Percentiles rank a stretch among this genome's conserved stretches.
phyloP scores from a whole-genome alignment of 1,140 invertebrate genomes.

The Glomeris maerens region DNA sequence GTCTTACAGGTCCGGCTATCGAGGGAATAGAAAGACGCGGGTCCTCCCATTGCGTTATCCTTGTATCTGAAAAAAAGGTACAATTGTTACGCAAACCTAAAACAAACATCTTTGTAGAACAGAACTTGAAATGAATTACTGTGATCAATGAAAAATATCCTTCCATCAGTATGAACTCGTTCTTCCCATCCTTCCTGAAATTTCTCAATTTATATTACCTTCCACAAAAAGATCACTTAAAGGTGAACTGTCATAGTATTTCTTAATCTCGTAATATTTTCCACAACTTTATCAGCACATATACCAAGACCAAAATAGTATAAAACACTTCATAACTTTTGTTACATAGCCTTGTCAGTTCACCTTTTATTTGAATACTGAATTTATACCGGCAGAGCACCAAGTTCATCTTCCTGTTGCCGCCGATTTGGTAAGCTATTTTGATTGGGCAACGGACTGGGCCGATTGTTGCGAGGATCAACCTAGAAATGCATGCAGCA shows the following conservation, averaged over 20 bases:
- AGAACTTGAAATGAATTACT: constrained; percentile 45
- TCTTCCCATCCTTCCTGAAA: constrained; percentile 90
- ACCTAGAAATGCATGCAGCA: constrained; percentile 17
- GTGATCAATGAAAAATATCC: constrained; percentile 98
- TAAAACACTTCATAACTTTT: too few relatives aligned
- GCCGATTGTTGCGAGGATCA: constrained; percentile 72
- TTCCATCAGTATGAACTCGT: constrained; percentile 80
- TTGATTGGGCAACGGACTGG: constrained; percentile 66
- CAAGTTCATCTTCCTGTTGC: constrained; percentile 66
- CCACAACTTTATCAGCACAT: too few relatives aligned
- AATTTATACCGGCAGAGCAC: constrained; percentile 67
- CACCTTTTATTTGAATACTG: too few relatives aligned
- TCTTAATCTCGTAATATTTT: too few relatives aligned
- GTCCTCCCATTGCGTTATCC: constrained; percentile 98
- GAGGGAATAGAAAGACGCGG: constrained; percentile 87
- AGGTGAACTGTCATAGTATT: constrained; percentile 10
- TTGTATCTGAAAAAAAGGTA: constrained; percentile 53
- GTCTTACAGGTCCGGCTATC: constrained; percentile 76
- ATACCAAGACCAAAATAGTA: too few relatives aligned
- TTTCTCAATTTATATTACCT: constrained; percentile 3
- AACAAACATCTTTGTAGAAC: constrained; percentile 14
- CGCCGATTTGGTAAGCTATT: constrained; percentile 25
- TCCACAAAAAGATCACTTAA: constrained; percentile 11
- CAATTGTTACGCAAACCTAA: constrained; percentile 1
- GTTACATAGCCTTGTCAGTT: too few relatives aligned